Evolutionary conservation across 2,797 vertebrate genomes (phyloP), one percentile per base, ranked within the genome.

Genomic region (Scolopax rusticola): DNA sequence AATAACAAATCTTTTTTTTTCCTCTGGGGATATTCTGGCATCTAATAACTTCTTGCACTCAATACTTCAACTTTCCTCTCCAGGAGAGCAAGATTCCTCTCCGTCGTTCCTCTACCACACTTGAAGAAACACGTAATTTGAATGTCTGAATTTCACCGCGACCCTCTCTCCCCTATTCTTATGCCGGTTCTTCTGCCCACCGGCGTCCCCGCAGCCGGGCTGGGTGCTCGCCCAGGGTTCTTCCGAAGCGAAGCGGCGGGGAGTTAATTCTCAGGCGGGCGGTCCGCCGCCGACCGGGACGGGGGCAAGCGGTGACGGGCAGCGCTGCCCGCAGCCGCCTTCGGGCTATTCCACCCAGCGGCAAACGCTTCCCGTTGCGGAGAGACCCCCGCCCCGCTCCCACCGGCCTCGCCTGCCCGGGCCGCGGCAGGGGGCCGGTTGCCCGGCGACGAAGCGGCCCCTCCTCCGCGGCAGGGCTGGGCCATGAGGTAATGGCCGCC

Each of bases 401-500:
- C 21, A 18, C 43, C 17, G 21, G 28, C 32, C 41, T 51, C 15
- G 8, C 50, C 50, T 27, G 8, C 25, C 27, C 74, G 8, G 45
- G 69, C 59, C 71, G n/a, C 68, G 54, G 74, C 23, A 56, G 69
- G 79, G 69, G 91, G 47, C 30, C 75, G 65, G 81, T 74, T 86
- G 90, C 86, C 5, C 84, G 41, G 65, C 48, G 36, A 70, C 79
- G 32, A 57, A 61, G 61, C 78, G 41, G 93, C 84, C 48, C 93
- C 93, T 80, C 91, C 95, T 32, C 93, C 89, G 59, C 53, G 40
- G 84, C 67, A 3, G 59, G 93, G 93, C 73, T 23, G 67, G 75
- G 85, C 92, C 82, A 87, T 94, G 94, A 95, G 87, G 90, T 94
- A 94, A 95, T 93, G 90, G 90, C 92, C 81, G 90, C 83, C 60